Percentiles rank a stretch among this genome's conserved stretches.
These are phyloP conservation scores for Globodera rostochiensis DNA, from an alignment of 1,140 invertebrate genomes.

Conservation along the genomic window DNA sequence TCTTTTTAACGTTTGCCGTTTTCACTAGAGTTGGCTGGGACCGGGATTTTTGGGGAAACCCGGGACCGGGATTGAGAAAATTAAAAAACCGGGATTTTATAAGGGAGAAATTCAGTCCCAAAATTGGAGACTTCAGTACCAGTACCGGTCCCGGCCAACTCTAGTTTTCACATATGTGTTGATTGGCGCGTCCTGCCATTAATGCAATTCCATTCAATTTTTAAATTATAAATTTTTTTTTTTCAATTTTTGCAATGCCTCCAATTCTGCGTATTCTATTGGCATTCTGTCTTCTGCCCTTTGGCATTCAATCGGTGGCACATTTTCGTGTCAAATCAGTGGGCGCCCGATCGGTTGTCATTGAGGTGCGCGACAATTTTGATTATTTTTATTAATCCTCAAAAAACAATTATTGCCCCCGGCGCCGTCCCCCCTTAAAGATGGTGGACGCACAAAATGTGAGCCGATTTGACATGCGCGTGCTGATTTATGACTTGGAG, in stretches of 20 bases:
- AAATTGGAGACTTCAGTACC: no score
- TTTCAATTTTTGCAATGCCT: neutral
- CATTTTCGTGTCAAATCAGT: conserved; percentile 27
- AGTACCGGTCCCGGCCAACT: no score
- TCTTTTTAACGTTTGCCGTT: neutral
- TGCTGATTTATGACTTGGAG: conserved; percentile 25
- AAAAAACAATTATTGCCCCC: neutral
- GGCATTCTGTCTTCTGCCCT: neutral
- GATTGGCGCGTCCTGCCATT: neutral
- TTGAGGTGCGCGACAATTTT: conserved; percentile 16
- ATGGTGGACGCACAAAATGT: conserved; percentile 27
- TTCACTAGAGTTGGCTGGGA: neutral
- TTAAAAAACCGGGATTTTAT: no score
- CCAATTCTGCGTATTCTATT: neutral
- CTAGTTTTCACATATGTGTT: neutral
- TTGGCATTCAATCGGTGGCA: neutral
- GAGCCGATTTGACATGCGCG: conserved; percentile 29
- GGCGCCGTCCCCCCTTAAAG: neutral
- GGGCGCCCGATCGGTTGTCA: conserved; percentile 14
- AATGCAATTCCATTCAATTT: neutral
- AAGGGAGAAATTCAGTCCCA: no score
- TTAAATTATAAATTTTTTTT: neutral
- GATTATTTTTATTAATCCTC: neutral
- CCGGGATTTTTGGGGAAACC: no score
- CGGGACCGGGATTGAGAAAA: no score